Percentiles rank a stretch among this genome's conserved stretches.
Evolutionary conservation across 2,797 vertebrate genomes (phyloP).

Genomic region (Fringilla coelebs): DNA sequence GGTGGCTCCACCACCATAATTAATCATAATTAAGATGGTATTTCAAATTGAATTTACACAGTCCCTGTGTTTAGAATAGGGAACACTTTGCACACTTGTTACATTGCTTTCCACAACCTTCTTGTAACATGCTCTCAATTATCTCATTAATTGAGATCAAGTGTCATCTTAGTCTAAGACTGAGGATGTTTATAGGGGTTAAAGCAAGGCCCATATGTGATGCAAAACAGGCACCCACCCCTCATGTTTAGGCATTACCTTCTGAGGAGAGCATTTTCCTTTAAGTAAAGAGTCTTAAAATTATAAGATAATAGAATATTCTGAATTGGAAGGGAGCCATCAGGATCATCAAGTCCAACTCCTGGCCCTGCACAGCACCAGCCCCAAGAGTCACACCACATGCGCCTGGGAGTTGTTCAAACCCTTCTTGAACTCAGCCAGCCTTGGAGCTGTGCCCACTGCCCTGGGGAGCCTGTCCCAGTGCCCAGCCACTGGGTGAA

Average conservation of each 20-base stretch:
- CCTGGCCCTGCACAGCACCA: not conserved
- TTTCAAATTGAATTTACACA: not conserved
- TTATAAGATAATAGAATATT: not conserved
- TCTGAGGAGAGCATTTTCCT: not conserved
- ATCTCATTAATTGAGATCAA: not conserved
- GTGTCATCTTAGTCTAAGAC: not conserved
- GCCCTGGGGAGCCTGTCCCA: not conserved
- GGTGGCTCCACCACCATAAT: not conserved
- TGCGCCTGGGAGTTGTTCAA: not conserved
- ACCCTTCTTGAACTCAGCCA: not conserved
- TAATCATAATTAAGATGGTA: not conserved
- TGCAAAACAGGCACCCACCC: not conserved
- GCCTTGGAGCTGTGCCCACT: not conserved
- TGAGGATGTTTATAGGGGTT: not conserved
- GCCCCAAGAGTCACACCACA: not conserved
- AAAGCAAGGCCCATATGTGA: not conserved
- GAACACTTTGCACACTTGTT: not conserved
- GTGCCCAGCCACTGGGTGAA: not conserved
- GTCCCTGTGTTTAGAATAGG: not conserved
- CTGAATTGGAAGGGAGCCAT: not conserved
- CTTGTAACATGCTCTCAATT: not conserved
- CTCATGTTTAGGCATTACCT: not conserved
- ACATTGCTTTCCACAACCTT: not conserved
- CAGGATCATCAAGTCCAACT: rapidly evolving
- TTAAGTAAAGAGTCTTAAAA: not conserved